These are phyloP conservation scores for Nothobranchius furzeri DNA, from an alignment of 2,113 vertebrate species.

Conservation along the genomic window DNA sequence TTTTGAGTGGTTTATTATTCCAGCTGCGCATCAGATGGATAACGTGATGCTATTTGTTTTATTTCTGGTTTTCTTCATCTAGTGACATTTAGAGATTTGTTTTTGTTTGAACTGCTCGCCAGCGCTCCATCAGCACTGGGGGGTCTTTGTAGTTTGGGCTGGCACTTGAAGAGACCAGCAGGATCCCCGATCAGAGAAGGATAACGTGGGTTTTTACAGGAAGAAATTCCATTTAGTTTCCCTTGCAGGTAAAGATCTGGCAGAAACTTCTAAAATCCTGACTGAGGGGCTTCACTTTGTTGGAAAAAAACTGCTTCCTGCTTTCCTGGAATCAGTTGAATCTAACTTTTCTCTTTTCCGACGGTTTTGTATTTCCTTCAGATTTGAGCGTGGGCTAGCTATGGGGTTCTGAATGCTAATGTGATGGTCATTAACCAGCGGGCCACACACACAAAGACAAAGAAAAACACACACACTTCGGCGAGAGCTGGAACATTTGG, in stretches of 20 bases:
- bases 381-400: conserved; percentile 31
- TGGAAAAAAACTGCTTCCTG: conserved; percentile 14
- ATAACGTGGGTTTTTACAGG: conserved; percentile 29
- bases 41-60: conserved; percentile 56
- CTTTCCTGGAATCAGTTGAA: conserved; percentile 37
- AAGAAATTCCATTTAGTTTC: conserved; percentile 4
- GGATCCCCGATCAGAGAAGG: conserved; percentile 7
- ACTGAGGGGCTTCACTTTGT: conserved; percentile 16
- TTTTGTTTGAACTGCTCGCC: conserved; percentile 56
- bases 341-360: conserved; percentile 19
- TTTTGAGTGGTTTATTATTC: conserved; percentile 58
- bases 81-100: conserved; percentile 54
- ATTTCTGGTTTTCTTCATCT: conserved; percentile 42
- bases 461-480: conserved; percentile 32
- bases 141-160: conserved; percentile 58
- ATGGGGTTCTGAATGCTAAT: conserved; percentile 64
- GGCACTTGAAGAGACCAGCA: conserved; percentile 42
- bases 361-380: conserved; percentile 39
- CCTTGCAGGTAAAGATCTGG: conserved; percentile 23
- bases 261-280: conserved; percentile 9
- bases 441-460: conserved; percentile 54
- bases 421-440: conserved; percentile 52
- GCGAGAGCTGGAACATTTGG: conserved; percentile 37
- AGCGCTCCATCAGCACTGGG: conserved; percentile 8
- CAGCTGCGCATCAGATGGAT: conserved; percentile 65